phyloP scores from a whole-genome alignment of 2,113 vertebrate species.

The Colaptes auratus region DNA sequence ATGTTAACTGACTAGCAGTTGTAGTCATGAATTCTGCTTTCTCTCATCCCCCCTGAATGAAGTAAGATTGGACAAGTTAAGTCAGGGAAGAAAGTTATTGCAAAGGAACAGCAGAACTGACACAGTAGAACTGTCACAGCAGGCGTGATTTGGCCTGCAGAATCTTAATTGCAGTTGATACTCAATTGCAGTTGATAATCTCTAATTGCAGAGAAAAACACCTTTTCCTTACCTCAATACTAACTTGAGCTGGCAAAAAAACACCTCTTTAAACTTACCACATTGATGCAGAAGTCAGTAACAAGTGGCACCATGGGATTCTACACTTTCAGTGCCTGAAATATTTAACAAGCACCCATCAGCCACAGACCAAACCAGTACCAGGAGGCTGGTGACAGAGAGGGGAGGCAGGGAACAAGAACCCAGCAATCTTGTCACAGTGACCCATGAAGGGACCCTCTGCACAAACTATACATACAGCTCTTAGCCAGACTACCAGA shows the following conservation, averaged over 20 bases:
- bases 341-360: not conserved
- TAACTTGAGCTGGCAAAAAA: not conserved
- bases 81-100: not conserved
- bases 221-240: not conserved
- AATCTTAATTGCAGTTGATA: not conserved
- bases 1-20: not conserved
- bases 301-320: not conserved
- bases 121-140: not conserved
- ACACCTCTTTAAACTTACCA: not conserved
- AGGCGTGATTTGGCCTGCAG: not conserved
- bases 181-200: not conserved
- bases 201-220: conserved; percentile 10
- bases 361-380: not conserved
- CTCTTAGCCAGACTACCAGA: not conserved
- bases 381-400: not conserved
- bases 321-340: not conserved
- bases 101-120: not conserved
- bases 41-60: not conserved
- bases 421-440: not conserved
- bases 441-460: not conserved
- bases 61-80: not conserved
- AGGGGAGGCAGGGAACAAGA: not conserved
- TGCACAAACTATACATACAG: not conserved
- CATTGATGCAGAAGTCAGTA: not conserved
- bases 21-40: not conserved